Base-by-base conservation (phyloP, 2,797 vertebrate genomes). In the Dermochelys coriacea region DNA sequence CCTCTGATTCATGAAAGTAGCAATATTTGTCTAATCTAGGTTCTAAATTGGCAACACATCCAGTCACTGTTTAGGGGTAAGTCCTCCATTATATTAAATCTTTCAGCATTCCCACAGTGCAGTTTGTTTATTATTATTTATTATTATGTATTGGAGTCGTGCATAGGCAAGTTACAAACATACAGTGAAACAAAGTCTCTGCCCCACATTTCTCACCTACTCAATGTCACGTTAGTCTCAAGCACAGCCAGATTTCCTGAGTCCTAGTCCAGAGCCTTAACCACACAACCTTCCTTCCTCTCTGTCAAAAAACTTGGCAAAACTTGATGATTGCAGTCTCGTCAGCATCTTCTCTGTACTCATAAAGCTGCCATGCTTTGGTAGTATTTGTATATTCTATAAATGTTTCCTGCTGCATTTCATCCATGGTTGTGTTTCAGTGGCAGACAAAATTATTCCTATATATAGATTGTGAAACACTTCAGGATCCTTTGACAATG, bases 321-420 rank as follows among this genome's bases (percentile, higher is more conserved):
- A 95, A 93, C 57, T 51, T 51, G 19, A 52, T 88, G 92, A 77
- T 93, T 71, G 93, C 92, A 90, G 80, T 45, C 87, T 83, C 91
- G 85, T 95, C 93, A 95, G 91, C 95, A 94, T 97, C 96, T 97
- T 95, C 94, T 94, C 92, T 94, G 86, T 91, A 27, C 47, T 90
- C 68, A 88, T 92, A 87, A 88, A 95, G 93, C 91, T 91, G 79
- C 41, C 93, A 94, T 90, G 87, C 95, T 96, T 97, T 89, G 64
- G 92, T 97, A 96, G 87, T 97, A 87, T 95, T 94, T 93, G 85
- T 86, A 77, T 90, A 78, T 82, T 91, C 94, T 94, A 95, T 97
- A 97, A 97, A 97, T 96, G 91, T 57, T 97, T 96, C 88, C 94
- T 94, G 90, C 93, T 91, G 83, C 50, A 80, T 92, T 95, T 97